Conservation (phyloP, 2,797 vertebrate genomes). For the Falco cherrug region DNA sequence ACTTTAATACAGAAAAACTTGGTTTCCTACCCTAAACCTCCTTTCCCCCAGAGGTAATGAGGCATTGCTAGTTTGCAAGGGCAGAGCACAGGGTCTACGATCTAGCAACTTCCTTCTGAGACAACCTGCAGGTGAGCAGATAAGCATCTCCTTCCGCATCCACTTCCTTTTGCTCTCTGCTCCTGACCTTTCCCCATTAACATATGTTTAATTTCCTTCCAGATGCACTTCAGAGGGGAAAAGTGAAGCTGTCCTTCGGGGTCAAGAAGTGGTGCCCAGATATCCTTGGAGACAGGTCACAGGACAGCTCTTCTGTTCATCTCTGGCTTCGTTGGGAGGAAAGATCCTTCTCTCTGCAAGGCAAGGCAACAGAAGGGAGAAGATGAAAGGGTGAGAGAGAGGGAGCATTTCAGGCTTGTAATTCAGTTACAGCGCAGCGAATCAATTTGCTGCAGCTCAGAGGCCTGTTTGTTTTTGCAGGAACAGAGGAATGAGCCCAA, state of each 20-base stretch:
- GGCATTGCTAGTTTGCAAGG: background rate
- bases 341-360: background rate
- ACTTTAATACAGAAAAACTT: background rate
- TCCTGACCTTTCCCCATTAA: background rate
- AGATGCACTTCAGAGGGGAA: background rate
- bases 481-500: background rate
- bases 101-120: background rate
- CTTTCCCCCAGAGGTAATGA: background rate
- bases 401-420: constrained; percentile 61
- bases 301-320: background rate
- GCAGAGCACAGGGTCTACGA: background rate
- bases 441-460: constrained; percentile 47
- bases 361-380: background rate
- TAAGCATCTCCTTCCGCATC: background rate
- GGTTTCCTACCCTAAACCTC: background rate
- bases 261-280: background rate
- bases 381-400: constrained; percentile 41
- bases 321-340: background rate
- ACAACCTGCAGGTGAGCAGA: background rate
- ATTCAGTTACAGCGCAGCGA: constrained; percentile 42
- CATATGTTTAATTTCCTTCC: background rate
- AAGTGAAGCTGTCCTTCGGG: background rate
- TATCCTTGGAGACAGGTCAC: background rate
- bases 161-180: background rate
- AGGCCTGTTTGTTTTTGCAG: constrained; percentile 38